phyloP scores from a whole-genome alignment of 2,888 invertebrate species.

The Odontomyia ornata region DNA sequence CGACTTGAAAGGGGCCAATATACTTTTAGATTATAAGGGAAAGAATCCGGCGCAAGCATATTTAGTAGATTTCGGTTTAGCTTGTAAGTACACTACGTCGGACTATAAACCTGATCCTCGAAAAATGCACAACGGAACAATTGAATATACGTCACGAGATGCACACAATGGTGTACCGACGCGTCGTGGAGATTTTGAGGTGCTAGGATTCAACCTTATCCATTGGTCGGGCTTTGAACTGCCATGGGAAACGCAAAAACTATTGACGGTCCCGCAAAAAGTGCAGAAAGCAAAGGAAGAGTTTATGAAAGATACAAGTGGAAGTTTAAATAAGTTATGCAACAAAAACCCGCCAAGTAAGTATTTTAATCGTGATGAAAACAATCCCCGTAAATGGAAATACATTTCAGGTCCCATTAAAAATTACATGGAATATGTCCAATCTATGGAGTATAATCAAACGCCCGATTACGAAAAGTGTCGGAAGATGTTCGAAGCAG shows the following conservation, averaged over 20 bases:
- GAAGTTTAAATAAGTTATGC: conserved; percentile 57
- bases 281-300: conserved; percentile 77
- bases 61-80: conserved; percentile 94
- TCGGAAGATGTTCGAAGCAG: conserved; percentile 71
- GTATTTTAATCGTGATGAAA: conserved; percentile 50
- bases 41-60: conserved; percentile 77
- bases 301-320: conserved; percentile 68
- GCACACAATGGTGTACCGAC: conserved; percentile 92
- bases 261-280: conserved; percentile 68
- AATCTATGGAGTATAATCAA: conserved; percentile 74
- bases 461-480: conserved; percentile 79
- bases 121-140: conserved; percentile 95
- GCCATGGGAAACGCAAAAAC: conserved; percentile 80
- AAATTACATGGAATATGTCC: conserved; percentile 75
- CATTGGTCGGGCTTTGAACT: conserved; percentile 87
- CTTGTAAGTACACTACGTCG: conserved; percentile 77
- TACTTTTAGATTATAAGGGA: conserved; percentile 77
- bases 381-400: too few relatives aligned
- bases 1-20: conserved; percentile 95
- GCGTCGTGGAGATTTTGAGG: conserved; percentile 92
- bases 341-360: conserved; percentile 63
- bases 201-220: conserved; percentile 90
- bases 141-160: conserved; percentile 95
- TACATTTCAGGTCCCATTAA: conserved; percentile 69
- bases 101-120: conserved; percentile 89